These are phyloP conservation scores for Nerophis lumbriciformis DNA, from an alignment of 2,113 vertebrate genomes.

Conservation along the genomic window DNA sequence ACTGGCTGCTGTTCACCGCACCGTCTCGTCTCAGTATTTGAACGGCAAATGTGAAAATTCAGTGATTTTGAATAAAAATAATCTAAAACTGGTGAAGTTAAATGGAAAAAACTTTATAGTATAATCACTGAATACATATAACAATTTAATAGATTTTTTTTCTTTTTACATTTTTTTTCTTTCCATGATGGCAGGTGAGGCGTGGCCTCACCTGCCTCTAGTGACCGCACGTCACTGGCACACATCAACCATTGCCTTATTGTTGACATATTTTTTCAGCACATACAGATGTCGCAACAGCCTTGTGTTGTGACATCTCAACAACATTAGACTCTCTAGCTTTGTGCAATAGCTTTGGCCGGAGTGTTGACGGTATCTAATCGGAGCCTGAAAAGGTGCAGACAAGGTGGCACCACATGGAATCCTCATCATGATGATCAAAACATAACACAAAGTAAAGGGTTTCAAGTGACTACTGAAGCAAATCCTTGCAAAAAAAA, in stretches of 20 bases:
- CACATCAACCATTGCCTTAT: conserved; percentile 57
- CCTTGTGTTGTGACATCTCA: conserved; percentile 33
- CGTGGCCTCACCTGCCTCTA: too few relatives aligned
- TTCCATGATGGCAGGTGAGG: too few relatives aligned
- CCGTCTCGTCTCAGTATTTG: too few relatives aligned
- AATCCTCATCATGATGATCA: conserved; percentile 51
- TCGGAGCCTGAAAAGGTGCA: conserved; percentile 54
- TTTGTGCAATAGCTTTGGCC: conserved; percentile 47
- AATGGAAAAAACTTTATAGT: too few relatives aligned
- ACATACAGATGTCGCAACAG: background rate
- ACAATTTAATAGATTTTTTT: too few relatives aligned
- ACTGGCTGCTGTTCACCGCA: too few relatives aligned
- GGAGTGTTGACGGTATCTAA: conserved; percentile 59
- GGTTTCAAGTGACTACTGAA: conserved; percentile 20
- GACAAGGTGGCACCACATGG: conserved; percentile 58
- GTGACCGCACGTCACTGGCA: too few relatives aligned
- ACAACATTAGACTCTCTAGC: conserved; percentile 39
- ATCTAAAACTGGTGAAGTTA: too few relatives aligned
- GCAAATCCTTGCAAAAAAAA: background rate
- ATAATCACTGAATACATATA: too few relatives aligned
- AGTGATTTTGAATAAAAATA: too few relatives aligned
- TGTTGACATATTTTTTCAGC: conserved; percentile 59
- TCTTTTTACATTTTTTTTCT: too few relatives aligned
- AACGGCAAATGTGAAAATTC: too few relatives aligned
- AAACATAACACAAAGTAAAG: conserved; percentile 36